Conservation (phyloP, 2,888 invertebrate genomes). For the Phymatocera aterrima region DNA sequence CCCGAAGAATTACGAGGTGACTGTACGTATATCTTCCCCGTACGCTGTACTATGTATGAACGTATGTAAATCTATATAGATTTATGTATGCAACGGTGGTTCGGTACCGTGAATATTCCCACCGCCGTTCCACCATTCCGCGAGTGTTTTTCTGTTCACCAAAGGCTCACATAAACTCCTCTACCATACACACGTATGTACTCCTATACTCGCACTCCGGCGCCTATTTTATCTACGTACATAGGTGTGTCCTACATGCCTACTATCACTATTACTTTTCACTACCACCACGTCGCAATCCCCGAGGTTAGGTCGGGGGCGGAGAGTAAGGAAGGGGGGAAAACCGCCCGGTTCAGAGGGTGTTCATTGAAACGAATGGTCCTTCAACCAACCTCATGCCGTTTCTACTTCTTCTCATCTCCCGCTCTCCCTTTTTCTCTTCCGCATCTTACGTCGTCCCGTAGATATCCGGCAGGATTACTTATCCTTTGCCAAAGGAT, state of each 20-base stretch:
- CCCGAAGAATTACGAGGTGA: slow-evolving; percentile 25
- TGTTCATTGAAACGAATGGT: slow-evolving; percentile 45
- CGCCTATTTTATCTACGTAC: slow-evolving; percentile 2
- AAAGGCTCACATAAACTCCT: slow-evolving; percentile 35
- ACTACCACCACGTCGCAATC: background rate
- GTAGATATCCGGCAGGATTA: slow-evolving; percentile 60
- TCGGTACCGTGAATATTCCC: slow-evolving; percentile 41
- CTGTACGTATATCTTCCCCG: background rate
- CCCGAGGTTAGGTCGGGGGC: background rate
- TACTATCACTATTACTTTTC: background rate
- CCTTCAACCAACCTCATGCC: slow-evolving; percentile 56
- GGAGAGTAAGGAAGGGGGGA: background rate
- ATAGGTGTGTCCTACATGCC: background rate
- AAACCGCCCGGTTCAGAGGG: slow-evolving; percentile 15
- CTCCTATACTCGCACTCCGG: background rate
- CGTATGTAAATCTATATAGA: slow-evolving; percentile 40
- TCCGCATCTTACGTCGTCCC: slow-evolving; percentile 18
- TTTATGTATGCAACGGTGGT: slow-evolving; percentile 38
- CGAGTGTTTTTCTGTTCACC: slow-evolving; percentile 38
- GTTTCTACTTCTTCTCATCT: slow-evolving; percentile 48
- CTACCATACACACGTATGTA: background rate
- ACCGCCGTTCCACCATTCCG: background rate
- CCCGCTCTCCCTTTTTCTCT: slow-evolving; percentile 48
- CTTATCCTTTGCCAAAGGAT: slow-evolving; percentile 64
- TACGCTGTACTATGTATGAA: slow-evolving; percentile 13